phyloP scores from a whole-genome alignment of 2,888 invertebrate genomes.

The Phengaris arion region DNA sequence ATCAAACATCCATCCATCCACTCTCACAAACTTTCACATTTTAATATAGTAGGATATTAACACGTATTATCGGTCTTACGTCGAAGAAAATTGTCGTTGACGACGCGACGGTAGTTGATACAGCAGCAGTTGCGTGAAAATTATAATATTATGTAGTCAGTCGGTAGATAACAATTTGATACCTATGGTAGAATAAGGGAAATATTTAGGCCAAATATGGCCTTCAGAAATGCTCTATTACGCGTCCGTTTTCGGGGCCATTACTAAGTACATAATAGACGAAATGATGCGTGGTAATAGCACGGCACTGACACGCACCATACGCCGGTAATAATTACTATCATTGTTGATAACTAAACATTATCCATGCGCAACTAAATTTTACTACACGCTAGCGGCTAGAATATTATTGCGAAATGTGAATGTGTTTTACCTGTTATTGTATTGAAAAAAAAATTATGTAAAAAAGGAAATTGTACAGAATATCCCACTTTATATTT shows the following conservation, averaged over 20 bases:
- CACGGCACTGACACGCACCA: slow-evolving; percentile 9
- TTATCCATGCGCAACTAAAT: neutral
- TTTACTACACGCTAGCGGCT: neutral
- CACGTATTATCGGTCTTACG: no score
- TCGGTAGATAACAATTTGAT: neutral
- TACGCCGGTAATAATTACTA: neutral
- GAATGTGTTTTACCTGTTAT: no score
- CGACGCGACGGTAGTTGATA: no score
- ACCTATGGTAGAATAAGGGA: neutral
- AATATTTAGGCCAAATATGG: neutral
- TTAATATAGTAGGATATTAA: no score
- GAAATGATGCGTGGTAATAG: neutral
- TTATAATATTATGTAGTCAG: neutral
- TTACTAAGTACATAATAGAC: neutral
- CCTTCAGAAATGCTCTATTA: slow-evolving; percentile 4
- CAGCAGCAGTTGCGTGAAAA: no score
- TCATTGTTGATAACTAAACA: slow-evolving; percentile 7
- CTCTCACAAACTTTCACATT: no score
- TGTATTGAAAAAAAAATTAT: no score
- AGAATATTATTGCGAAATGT: neutral
- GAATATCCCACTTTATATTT: no score
- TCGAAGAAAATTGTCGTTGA: no score
- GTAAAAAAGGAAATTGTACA: no score
- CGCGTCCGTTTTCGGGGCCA: slow-evolving; percentile 11
- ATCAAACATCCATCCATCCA: no score